Conservation (phyloP, 92 coral and sea anemone genomes). For the Nematostella vectensis region DNA sequence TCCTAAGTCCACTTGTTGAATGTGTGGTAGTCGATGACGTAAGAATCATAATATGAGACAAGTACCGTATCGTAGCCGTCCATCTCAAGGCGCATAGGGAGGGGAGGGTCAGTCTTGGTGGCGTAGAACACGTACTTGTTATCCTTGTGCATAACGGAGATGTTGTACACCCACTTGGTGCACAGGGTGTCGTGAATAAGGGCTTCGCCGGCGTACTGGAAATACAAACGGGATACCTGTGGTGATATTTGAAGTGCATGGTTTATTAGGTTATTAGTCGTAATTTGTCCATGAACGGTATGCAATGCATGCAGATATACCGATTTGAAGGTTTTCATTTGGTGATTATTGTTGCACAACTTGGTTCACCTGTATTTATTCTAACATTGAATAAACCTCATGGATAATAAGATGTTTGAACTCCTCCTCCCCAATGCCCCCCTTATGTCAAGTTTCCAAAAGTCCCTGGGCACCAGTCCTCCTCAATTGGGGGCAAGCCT, state of each 20-base stretch:
- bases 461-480: no score
- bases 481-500: no score
- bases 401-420: no score
- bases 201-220: slow-evolving; percentile 70
- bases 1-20: slow-evolving; percentile 74
- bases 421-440: no score
- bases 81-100: slow-evolving; percentile 85
- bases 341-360: no score
- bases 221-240: background rate
- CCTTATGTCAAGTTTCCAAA: no score
- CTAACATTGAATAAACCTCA: no score
- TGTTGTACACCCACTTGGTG: slow-evolving; percentile 67
- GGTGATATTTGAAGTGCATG: background rate
- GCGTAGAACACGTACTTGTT: slow-evolving; percentile 80
- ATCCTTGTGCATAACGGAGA: slow-evolving; percentile 53
- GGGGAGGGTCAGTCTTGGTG: slow-evolving; percentile 72
- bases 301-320: no score
- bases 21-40: slow-evolving; percentile 66
- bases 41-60: slow-evolving; percentile 90
- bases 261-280: no score
- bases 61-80: slow-evolving; percentile 82
- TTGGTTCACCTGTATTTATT: no score
- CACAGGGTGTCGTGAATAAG: slow-evolving; percentile 56
- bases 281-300: no score
- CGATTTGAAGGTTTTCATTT: no score